Base-by-base conservation (phyloP, 30 jellyfish, hydroid and myxozoan species). In the Clytia hemisphaerica region DNA sequence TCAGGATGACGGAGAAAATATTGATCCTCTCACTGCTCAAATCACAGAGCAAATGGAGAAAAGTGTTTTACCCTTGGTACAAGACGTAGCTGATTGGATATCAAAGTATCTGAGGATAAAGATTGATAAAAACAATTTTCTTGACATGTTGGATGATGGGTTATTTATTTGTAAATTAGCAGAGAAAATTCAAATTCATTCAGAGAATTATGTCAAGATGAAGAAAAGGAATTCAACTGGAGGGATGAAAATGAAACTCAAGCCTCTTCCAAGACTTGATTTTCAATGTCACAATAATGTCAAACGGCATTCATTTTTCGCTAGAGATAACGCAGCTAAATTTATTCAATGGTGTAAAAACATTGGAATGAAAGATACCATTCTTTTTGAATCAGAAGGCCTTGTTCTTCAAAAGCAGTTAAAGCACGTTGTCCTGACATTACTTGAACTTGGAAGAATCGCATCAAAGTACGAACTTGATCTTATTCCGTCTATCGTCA, bases 311-410 rank as follows among this genome's bases (percentile, higher is more conserved):
- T 75, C 95, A 6, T 84, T 84, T 24, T 75, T 67, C 15, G 95
- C 95, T 12, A 48, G 95, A 12, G 95, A 84, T 26, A 84, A 84
- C 64, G 95, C 95, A 30, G 89, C 92, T 31, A 65, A 84, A 27
- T 84, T 84, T 71, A 12, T 58, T 35, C 68, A 83, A 22, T 83
- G 95, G 95, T 83, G 95, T 46, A 58, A 71, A 44, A 73, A 76
- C 1, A 60, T 73, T 24, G 95, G 95, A 45, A 75, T 75, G n/a
- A 36, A 71, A 38, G 95, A 83, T 6, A 50, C 92, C 40, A 83
- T 83, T 0, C 66, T 83, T 9, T 83, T 83, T 69, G 95, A 75
- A 58, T 75, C 95, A 18, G 95, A 83, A 9, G 95, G 92, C 4
- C 68, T 83, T 18, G 95, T 83, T 0, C 63, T 83, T 16, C 95